phyloP scores from a whole-genome alignment of 2,113 vertebrate species.

The Microcebus jonahi region DNA sequence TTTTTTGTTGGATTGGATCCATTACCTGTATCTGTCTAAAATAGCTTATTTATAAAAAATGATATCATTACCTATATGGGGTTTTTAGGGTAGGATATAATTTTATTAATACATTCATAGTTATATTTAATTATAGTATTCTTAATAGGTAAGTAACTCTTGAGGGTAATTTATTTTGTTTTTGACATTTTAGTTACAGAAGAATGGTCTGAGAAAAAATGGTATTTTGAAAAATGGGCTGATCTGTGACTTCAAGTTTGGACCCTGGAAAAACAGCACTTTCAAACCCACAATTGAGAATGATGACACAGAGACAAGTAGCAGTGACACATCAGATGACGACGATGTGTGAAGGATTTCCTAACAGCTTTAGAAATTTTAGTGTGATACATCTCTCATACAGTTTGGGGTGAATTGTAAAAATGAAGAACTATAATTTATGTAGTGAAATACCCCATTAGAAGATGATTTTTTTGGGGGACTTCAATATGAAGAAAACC shows the following conservation, averaged over 20 bases:
- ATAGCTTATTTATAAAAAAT: not conserved
- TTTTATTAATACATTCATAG: not conserved
- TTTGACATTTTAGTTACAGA: slow-evolving; percentile 85
- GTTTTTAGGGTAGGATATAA: not conserved
- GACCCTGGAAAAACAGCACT: slow-evolving; percentile 87
- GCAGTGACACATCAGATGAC: slow-evolving; percentile 91
- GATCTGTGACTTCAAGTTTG: slow-evolving; percentile 85
- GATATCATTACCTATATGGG: not conserved
- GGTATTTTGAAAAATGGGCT: slow-evolving; percentile 88
- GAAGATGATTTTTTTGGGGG: slow-evolving; percentile 75
- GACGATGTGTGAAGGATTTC: slow-evolving; percentile 86
- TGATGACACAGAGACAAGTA: slow-evolving; percentile 89
- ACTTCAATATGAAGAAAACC: slow-evolving; percentile 80
- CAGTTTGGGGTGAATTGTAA: slow-evolving; percentile 82
- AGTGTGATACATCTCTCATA: slow-evolving; percentile 77
- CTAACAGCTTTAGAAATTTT: slow-evolving; percentile 69
- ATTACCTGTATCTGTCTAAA: not conserved
- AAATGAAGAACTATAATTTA: slow-evolving; percentile 80
- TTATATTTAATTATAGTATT: not conserved
- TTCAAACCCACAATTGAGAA: slow-evolving; percentile 85
- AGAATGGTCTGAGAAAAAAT: slow-evolving; percentile 89
- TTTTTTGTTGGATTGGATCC: not conserved
- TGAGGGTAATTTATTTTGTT: not conserved
- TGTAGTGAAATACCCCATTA: slow-evolving; percentile 78
- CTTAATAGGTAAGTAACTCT: not conserved